Evolutionary conservation across 1,140 invertebrate genomes (phyloP), one percentile per base, ranked within the genome.

Genomic region (Diachasmimorpha longicaudata): DNA sequence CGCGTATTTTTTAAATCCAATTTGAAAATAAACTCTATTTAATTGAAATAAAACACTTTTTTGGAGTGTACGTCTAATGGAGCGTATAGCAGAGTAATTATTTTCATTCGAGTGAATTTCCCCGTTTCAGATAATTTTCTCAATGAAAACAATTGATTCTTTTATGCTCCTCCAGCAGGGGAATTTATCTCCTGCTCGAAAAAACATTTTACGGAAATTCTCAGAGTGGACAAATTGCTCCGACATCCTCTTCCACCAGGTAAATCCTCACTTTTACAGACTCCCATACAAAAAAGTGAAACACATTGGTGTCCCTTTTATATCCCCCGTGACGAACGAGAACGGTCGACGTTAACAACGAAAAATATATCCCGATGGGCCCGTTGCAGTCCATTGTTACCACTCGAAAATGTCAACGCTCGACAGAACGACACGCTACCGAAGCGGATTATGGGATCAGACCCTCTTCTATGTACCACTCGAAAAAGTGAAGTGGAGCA

Each of bases 361-460:
- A 75, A 75, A 70, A 39, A 37, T 70, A n/a, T 48, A 55, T 23
- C 19, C 19, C 58, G 58, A 36, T 70, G 66, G 80, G 79, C 84
- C 78, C 78, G 86, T 88, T 81, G 79, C 86, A 83, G 86, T 79
- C 83, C 67, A 88, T 89, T 89, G 87, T 88, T 77, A 75, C 66
- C 69, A 68, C 78, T 82, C 36, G 82, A 84, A 81, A 85, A 82
- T 85, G 84, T 86, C 85, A 85, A 84, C 79, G 80, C 39, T 37
- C 23, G 23, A 25, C 31, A 46, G 14, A 52, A 16, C 70, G n/a
- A 19, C 44, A 69, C 75, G 78, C 82, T 69, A 72, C 73, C 78
- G 82, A 88, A 87, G 86, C 85, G 84, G 87, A 88, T 88, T 87
- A 86, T 82, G 75, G 82, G 82, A 84, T 87, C 84, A 85, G 79